Percentiles rank a stretch among this genome's conserved stretches.
These are phyloP conservation scores for Callionymus lyra DNA, from an alignment of 2,113 vertebrate genomes.

Conservation along the genomic window DNA sequence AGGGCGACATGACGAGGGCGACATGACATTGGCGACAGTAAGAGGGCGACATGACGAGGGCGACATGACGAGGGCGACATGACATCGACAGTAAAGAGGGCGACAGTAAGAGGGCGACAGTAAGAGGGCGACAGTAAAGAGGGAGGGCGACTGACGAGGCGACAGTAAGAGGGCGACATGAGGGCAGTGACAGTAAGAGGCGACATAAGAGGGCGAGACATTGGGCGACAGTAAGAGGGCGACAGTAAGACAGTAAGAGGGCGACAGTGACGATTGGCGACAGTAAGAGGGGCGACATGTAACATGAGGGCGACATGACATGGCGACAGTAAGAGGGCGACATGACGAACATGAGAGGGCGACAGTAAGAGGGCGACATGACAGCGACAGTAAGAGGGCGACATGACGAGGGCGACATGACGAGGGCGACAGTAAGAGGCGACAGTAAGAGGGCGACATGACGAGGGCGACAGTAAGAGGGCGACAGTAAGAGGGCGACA, in stretches of 20 bases:
- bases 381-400: constrained; percentile 25
- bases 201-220: too few species aligned
- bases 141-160: too few species aligned
- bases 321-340: constrained; percentile 25
- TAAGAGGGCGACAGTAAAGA: too few species aligned
- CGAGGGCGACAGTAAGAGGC: too few species aligned
- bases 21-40: too few species aligned
- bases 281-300: too few species aligned
- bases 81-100: too few species aligned
- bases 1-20: constrained; percentile 9
- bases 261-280: too few species aligned
- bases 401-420: constrained; percentile 7
- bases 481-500: constrained; percentile 2
- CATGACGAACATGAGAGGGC: constrained; percentile 26
- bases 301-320: constrained; percentile 42
- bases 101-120: constrained; percentile 30
- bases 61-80: constrained; percentile 34
- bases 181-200: too few species aligned
- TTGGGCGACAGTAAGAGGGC: too few species aligned
- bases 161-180: too few species aligned
- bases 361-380: constrained; percentile 47
- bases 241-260: too few species aligned
- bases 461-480: constrained; percentile 40
- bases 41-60: constrained; percentile 39
- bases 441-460: constrained; percentile 33